Base-by-base conservation (phyloP, 2,888 invertebrate species). In the Hesperia comma region DNA sequence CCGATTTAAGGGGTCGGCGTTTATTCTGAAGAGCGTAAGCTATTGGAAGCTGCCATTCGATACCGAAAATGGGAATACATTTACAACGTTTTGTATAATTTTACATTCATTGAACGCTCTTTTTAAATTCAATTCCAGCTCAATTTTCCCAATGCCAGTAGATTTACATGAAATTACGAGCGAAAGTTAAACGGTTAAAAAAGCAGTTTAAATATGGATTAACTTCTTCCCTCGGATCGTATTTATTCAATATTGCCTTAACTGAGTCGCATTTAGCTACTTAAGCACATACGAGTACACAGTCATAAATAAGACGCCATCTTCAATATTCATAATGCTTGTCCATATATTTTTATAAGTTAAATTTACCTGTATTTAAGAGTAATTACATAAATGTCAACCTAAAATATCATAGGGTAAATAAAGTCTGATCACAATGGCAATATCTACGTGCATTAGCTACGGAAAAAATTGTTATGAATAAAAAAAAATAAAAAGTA, bases 11-110 rank as follows among this genome's bases (percentile, higher is more conserved):
- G 49, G 43, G 37, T 49, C 49, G 53, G 15, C 46, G 57, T 63
- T 63, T 37, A 57, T 57, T 57, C 14, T 56, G 62, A 49, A 49
- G 53, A 53, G 53, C 19, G 21, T 6, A 32, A 37, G 57, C 49
- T 51, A 58, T 64, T 57, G 51, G 17, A 40, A 26, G 43, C 15
- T 41, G 63, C 26, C 51, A 53, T 64, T 17, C 63, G 40, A 58
- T 53, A 51, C 63, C 57, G 64, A 64, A 64, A 58, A 64, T 58
- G 40, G 57, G 57, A 58, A 64, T 64, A 64, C 57, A 58, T 58
- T 64, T 57, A 58, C 64, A 64, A 64, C 41, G 57, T 64, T 64
- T 64, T 51, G 57, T 58, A 64, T 58, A 57, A 64, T 64, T 64
- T 58, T 58, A 64, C 64, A 58, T 64, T 64, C 64, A 64, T 17